phyloP scores from a whole-genome alignment of 1,140 invertebrate species.

The Tyrophagus putrescentiae region DNA sequence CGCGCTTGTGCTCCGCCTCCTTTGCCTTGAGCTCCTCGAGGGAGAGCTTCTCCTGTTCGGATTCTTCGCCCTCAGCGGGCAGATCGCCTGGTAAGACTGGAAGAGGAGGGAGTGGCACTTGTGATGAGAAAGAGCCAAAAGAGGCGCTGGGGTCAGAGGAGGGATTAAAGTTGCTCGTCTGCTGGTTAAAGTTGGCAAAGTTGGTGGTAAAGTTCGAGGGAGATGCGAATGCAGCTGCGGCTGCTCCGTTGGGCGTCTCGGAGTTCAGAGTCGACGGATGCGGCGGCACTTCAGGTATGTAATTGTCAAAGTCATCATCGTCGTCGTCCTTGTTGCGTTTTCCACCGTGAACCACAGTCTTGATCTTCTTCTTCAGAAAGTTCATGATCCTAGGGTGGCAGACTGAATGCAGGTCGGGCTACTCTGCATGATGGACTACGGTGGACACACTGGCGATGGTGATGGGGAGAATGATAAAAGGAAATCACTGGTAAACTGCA shows the following conservation, averaged over 20 bases:
- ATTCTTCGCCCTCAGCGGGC: too few relatives aligned
- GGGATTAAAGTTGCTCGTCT: too few relatives aligned
- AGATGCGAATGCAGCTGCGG: not conserved
- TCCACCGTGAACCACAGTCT: conserved; percentile 11
- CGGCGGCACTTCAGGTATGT: conserved; percentile 22
- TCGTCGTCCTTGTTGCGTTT: conserved; percentile 19
- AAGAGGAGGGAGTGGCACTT: too few relatives aligned
- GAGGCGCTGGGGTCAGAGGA: too few relatives aligned
- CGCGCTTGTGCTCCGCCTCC: conserved; percentile 1
- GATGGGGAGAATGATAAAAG: not conserved
- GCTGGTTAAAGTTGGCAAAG: too few relatives aligned
- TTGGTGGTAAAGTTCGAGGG: not conserved
- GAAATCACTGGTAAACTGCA: not conserved
- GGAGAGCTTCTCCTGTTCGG: not conserved
- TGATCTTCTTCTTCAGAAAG: conserved; percentile 25
- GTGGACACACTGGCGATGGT: not conserved
- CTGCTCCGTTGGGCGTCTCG: not conserved
- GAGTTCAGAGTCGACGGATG: conserved; percentile 24
- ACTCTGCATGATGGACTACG: not conserved
- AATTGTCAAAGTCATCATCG: conserved; percentile 24
- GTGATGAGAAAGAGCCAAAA: too few relatives aligned
- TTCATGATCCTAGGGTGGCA: conserved; percentile 18
- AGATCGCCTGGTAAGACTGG: too few relatives aligned
- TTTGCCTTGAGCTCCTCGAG: conserved; percentile 11
- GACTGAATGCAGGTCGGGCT: not conserved